Conservation (phyloP, 1,140 invertebrate species). For the Listronotus bonariensis region DNA sequence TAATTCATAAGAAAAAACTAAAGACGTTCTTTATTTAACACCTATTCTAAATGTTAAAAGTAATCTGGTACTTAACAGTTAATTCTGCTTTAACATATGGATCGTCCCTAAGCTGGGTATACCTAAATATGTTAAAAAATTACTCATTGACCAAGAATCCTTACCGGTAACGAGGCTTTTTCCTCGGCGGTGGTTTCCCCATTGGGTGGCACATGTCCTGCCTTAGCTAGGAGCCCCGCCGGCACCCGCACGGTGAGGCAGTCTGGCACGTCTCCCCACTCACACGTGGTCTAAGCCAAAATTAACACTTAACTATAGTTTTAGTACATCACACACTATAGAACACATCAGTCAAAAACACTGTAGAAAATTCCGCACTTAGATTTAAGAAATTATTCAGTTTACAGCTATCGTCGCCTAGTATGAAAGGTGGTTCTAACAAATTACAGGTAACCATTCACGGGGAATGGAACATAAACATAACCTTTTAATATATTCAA, state of each 20-base stretch:
- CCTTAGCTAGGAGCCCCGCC: constrained; percentile 55
- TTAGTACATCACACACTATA: constrained; percentile 42
- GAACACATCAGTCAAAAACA: background rate
- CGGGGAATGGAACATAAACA: background rate
- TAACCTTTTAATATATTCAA: background rate
- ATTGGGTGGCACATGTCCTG: constrained; percentile 56
- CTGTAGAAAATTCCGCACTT: background rate
- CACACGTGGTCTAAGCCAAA: constrained; percentile 49
- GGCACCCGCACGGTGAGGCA: constrained; percentile 56
- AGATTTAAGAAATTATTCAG: background rate
- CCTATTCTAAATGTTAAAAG: too few species aligned
- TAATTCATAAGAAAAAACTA: too few species aligned
- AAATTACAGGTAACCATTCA: background rate
- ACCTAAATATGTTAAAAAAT: background rate
- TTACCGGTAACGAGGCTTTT: constrained; percentile 56
- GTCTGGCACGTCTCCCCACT: constrained; percentile 48
- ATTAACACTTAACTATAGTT: constrained; percentile 33
- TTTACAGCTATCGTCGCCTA: too few species aligned
- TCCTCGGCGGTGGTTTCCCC: constrained; percentile 55
- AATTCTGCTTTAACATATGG: background rate
- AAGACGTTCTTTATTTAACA: too few species aligned
- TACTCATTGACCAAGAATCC: constrained; percentile 10
- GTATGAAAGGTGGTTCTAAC: too few species aligned
- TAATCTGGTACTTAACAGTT: background rate
- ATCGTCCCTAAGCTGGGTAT: background rate